Evolutionary conservation across 2,797 vertebrate genomes (phyloP), one percentile per base, ranked within the genome.

Genomic region (Takifugu rubripes): DNA sequence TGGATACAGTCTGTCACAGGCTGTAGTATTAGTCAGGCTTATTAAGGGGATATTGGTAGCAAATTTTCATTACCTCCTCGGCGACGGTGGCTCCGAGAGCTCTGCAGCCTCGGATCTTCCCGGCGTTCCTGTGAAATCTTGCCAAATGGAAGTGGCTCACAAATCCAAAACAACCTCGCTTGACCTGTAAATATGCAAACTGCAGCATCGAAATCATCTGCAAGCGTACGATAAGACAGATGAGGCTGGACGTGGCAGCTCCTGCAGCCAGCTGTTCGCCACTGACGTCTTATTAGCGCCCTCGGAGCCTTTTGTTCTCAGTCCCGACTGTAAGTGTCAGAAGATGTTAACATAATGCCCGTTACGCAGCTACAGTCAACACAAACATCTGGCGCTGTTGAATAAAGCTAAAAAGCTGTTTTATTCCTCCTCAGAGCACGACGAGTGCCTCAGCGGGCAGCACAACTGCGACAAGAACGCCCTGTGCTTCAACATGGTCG

Each of bases 381-480:
- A 40, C 10, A 10, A 12, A 40, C 36, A 40, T 40, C 36, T 40
- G 36, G 12, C 3, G 36, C 36, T 12, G 36, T 1, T 40, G 36
- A 40, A 40, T 40, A 12, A 12, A 40, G 11, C 5, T 14, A 4
- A 12, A 40, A 40, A 3, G 12, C 5, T 24, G 21, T 52, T 15
- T 40, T 40, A 56, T 24, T 67, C 40, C 29, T 69, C 56, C 83
- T 66, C 82, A 99, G 96, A 99, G 83, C 95, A 96, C 3, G 95
- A 98, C 0, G 96, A 99, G 78, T 99, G 97, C 51, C 52, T 90
- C 81, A 96, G 92, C 25, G 94, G 94, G 64, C 91, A 94, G 57
- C 94, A 98, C 87, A 94, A 86, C 86, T 98, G 97, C 33, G 94
- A 98, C 33, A 92, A 97, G 75, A 97, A 99, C 0, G 96, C 97